These are phyloP conservation scores for Paracyclopina nana DNA, from an alignment of 1,140 invertebrate species.

Conservation along the genomic window DNA sequence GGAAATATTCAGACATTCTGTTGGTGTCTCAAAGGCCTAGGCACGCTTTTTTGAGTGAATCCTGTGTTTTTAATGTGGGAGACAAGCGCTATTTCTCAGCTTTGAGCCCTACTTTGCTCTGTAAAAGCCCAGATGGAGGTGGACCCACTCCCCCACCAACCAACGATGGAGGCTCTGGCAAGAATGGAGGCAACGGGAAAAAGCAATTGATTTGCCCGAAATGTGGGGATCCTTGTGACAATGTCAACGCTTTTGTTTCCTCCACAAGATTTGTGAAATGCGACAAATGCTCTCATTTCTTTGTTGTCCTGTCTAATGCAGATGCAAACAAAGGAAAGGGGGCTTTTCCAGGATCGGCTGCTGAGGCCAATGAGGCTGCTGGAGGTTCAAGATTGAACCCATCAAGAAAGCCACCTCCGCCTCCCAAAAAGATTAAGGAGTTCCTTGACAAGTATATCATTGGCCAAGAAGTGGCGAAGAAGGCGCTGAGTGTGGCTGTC, in stretches of 20 bases:
- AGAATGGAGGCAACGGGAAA: conserved; percentile 27
- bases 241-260: conserved; percentile 84
- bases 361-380: conserved; percentile 6
- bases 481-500: conserved; percentile 91
- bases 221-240: conserved; percentile 83
- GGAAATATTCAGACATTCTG: too few relatives aligned
- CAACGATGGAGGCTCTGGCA: too few relatives aligned
- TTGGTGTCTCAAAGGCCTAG: too few relatives aligned
- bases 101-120: too few relatives aligned
- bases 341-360: not conserved
- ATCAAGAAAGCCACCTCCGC: conserved; percentile 60
- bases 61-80: too few relatives aligned
- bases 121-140: too few relatives aligned
- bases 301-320: conserved; percentile 80
- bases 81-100: too few relatives aligned
- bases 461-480: conserved; percentile 94
- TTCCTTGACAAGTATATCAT: conserved; percentile 89
- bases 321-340: conserved; percentile 33
- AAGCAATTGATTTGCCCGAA: conserved; percentile 65
- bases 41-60: too few relatives aligned
- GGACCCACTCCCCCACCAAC: too few relatives aligned
- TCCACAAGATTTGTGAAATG: conserved; percentile 63
- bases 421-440: conserved; percentile 88
- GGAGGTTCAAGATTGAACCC: conserved; percentile 27
- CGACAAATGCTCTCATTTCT: conserved; percentile 93